Evolutionary conservation across 1,140 invertebrate genomes (phyloP).

Genomic region (Agrypnia vestita): DNA sequence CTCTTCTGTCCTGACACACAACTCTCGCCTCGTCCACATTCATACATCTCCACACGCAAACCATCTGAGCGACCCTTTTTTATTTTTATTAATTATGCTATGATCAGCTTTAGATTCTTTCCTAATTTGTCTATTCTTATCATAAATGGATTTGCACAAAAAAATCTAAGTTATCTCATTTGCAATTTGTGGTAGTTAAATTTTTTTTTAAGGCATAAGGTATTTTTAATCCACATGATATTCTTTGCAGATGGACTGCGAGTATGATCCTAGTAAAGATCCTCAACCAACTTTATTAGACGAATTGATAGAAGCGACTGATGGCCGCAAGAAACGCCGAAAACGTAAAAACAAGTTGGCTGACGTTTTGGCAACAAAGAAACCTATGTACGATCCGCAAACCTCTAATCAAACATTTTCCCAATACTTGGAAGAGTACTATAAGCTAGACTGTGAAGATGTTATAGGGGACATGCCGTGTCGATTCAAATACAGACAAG

Average conservation of each 20-base stretch:
- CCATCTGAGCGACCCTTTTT: no score
- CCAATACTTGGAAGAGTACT: slow-evolving; percentile 95
- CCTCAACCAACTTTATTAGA: slow-evolving; percentile 71
- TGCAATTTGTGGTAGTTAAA: no score
- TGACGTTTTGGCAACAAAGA: slow-evolving; percentile 79
- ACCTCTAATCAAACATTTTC: slow-evolving; percentile 83
- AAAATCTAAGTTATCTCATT: no score
- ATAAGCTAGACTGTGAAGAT: slow-evolving; percentile 95
- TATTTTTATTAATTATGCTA: no score
- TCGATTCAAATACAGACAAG: slow-evolving; percentile 94
- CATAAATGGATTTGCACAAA: no score
- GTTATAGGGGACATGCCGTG: slow-evolving; percentile 92
- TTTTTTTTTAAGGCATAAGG: no score
- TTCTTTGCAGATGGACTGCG: slow-evolving; percentile 86
- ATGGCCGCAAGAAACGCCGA: slow-evolving; percentile 75
- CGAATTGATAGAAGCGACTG: slow-evolving; percentile 75
- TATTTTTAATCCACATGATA: neutral
- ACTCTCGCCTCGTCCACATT: no score
- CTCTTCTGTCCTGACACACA: no score
- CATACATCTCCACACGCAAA: no score
- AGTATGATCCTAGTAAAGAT: slow-evolving; percentile 79
- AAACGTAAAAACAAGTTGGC: slow-evolving; percentile 81
- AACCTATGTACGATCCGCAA: slow-evolving; percentile 88
- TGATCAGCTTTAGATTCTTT: no score
- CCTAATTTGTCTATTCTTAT: no score